A percentile compares a stretch with the other conserved stretches of the same genome.
Evolutionary conservation across 2,888 invertebrate genomes (phyloP).

Genomic region (Trileptium ribeirensis): DNA sequence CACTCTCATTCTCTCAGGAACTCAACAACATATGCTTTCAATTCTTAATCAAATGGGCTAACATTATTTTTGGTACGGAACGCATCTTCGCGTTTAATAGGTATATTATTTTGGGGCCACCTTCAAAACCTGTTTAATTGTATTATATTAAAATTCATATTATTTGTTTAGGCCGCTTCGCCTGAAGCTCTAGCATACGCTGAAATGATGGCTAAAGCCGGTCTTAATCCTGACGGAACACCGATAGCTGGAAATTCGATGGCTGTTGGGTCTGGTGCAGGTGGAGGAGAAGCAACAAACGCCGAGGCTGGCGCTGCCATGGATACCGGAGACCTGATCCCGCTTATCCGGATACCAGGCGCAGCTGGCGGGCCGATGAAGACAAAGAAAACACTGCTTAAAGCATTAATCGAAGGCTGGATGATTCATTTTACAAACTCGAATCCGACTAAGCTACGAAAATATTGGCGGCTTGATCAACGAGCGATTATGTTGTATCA

Average conservation of each 20-base stretch:
- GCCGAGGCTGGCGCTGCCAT: neutral
- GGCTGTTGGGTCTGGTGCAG: neutral
- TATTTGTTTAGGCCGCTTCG: neutral
- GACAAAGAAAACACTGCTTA: neutral
- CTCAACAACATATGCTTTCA: too few relatives aligned
- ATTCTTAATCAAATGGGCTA: too few relatives aligned
- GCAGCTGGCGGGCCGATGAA: neutral
- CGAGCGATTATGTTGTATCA: conserved; percentile 45
- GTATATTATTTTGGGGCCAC: too few relatives aligned
- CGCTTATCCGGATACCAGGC: conserved; percentile 41
- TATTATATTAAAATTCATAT: too few relatives aligned
- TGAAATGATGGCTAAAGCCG: neutral
- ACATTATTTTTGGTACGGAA: too few relatives aligned
- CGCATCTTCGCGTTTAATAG: too few relatives aligned
- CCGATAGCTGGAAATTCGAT: neutral
- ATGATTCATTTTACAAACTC: conserved; percentile 47
- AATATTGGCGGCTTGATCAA: conserved; percentile 48
- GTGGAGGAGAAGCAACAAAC: too few relatives aligned
- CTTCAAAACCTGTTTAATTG: too few relatives aligned
- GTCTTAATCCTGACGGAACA: neutral
- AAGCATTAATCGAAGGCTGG: conserved; percentile 43
- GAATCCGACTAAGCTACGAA: conserved; percentile 44
- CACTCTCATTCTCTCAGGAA: too few relatives aligned
- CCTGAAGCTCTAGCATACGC: neutral
- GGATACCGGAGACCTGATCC: conserved; percentile 38